Base-by-base conservation (phyloP, 2,113 vertebrate species). In the Anarrhichthys ocellatus region DNA sequence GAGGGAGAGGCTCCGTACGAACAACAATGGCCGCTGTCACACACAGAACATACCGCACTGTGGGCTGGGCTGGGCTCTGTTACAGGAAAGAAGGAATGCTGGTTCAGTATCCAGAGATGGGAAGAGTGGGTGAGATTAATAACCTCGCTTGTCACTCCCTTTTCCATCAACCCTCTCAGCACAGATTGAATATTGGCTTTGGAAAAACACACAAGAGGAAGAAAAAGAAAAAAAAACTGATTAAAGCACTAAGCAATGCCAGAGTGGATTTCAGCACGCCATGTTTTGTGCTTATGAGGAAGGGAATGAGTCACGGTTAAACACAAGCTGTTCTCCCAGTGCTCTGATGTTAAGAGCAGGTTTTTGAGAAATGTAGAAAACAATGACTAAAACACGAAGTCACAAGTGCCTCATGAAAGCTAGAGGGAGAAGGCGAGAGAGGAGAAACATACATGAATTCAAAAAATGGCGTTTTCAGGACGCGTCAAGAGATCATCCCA, bases 291-390 rank as follows among this genome's bases (percentile, higher is more conserved):
- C 80, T 67, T 76, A 79, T 58, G 71, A 90, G 88, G 83, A 92
- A 77, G 59, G 18, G 86, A 89, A 78, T 93, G 93, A 93, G 83
- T 91, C 92, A 93, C 74, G 9, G 56, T 77, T 76, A 71, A 85
- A 88, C 80, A 81, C 91, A 89, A 92, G 85, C 87, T 89, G 93
- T 85, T 91, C 85, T 89, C 77, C 74, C 87, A 74, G 73, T 34
- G 36, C 52, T 85, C 76, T 89, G 79, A 73, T 76, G 88, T 65
- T 56, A 61, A 66, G 62, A 79, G 63, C 13, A 1, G 40, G 54
- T 11, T 81, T 52, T 76, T 17, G n/a, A 76, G 54, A 71, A 77
- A 65, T 54, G 48, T 34, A 0, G 7, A 87, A 86, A 83, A 80
- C 56, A 72, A 66, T 67, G 75, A 78, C 52, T 70, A 82, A 76